phyloP scores from a whole-genome alignment of 2,113 vertebrate species.

The Colius striatus region DNA sequence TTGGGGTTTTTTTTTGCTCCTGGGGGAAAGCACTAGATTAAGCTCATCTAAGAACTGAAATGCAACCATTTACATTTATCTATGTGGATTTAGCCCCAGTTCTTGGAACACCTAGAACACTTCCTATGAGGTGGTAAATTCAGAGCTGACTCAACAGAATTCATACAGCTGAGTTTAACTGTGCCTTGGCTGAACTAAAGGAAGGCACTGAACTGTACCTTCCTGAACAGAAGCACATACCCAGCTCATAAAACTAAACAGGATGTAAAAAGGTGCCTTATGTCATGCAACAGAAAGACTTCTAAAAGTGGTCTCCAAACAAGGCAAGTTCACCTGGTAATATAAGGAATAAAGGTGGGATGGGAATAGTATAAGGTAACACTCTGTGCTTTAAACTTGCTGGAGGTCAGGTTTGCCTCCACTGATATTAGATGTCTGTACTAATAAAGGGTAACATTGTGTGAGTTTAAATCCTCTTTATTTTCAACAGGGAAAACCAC shows the following conservation, averaged over 20 bases:
- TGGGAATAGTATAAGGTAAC: neutral
- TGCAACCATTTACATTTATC: neutral
- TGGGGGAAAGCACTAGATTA: neutral
- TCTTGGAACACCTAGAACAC: constrained; percentile 35
- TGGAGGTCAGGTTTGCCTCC: neutral
- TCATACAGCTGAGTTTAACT: neutral
- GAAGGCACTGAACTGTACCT: neutral
- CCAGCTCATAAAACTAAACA: neutral
- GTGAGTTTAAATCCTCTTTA: neutral
- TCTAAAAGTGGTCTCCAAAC: neutral
- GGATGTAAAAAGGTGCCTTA: neutral
- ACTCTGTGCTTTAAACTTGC: neutral
- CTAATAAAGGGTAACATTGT: neutral
- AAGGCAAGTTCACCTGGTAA: neutral
- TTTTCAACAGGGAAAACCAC: neutral
- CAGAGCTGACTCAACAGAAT: constrained; percentile 41
- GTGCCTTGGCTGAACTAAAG: neutral
- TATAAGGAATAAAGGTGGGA: neutral
- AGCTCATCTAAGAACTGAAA: neutral
- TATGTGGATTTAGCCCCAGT: neutral
- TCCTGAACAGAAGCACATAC: neutral
- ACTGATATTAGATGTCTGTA: neutral
- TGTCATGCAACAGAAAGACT: neutral
- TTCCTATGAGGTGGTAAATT: constrained; percentile 24
- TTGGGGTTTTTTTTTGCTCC: neutral